These are phyloP conservation scores for Pseudolaguvia tuberculata DNA, from an alignment of 2,113 vertebrate genomes.

Conservation along the genomic window DNA sequence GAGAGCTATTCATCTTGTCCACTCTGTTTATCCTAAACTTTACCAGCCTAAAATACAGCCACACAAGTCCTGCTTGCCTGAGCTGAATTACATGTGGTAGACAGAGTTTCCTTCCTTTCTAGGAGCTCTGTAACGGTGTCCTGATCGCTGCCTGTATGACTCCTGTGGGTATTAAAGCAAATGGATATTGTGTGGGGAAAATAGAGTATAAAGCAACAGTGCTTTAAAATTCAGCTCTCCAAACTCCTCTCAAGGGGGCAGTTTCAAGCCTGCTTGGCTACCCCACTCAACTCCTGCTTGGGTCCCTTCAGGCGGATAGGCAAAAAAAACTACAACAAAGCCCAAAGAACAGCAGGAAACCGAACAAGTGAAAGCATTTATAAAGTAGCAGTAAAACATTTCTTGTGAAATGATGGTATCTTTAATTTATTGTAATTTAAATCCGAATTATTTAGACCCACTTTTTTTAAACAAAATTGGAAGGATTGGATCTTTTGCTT, in stretches of 20 bases:
- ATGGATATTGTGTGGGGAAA: conserved; percentile 18
- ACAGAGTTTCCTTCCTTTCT: conserved; percentile 20
- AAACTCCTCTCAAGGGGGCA: conserved; percentile 10
- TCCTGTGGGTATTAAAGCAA: conserved; percentile 15
- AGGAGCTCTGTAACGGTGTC: conserved; percentile 20
- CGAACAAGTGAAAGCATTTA: not conserved
- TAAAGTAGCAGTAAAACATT: not conserved
- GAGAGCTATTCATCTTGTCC: not conserved
- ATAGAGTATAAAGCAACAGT: conserved; percentile 13
- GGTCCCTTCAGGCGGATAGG: not conserved
- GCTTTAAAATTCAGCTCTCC: conserved; percentile 15
- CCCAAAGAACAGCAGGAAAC: not conserved
- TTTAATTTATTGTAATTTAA: not conserved
- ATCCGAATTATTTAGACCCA: not conserved
- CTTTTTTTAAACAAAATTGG: not conserved
- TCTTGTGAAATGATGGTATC: not conserved
- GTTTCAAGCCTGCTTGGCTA: not conserved
- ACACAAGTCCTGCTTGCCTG: not conserved
- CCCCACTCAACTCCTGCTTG: not conserved
- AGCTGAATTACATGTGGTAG: not conserved
- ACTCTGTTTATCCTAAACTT: conserved; percentile 7
- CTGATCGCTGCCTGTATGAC: conserved; percentile 3
- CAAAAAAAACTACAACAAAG: too few relatives aligned
- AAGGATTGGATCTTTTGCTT: not conserved
- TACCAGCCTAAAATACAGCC: not conserved